A percentile compares a stretch with the other conserved stretches of the same genome.
Conservation (phyloP, 2,888 invertebrate genomes). For the Caenorhabditis parvicauda region DNA sequence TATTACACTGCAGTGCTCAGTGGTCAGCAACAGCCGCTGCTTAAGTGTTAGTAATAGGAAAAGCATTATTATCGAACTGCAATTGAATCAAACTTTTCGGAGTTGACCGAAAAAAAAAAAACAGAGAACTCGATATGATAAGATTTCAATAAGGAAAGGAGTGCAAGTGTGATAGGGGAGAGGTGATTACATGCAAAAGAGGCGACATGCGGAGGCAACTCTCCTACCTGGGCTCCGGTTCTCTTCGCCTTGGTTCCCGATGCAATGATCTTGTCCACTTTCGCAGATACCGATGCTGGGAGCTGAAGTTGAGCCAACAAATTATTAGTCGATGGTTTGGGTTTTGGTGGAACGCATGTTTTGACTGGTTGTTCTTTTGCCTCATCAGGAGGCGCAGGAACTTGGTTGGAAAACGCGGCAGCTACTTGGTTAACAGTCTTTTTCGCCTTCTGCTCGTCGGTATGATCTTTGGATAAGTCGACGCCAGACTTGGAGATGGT, state of each 20-base stretch:
- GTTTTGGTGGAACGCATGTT: slow-evolving; percentile 10
- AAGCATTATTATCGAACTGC: too few relatives aligned
- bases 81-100: too few relatives aligned
- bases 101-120: too few relatives aligned
- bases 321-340: slow-evolving; percentile 26
- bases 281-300: slow-evolving; percentile 56
- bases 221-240: slow-evolving; percentile 20
- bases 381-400: too few relatives aligned
- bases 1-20: too few relatives aligned
- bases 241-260: slow-evolving; percentile 30
- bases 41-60: background rate
- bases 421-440: slow-evolving; percentile 59
- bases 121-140: too few relatives aligned
- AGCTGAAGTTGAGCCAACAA: slow-evolving; percentile 53
- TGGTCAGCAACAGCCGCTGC: too few relatives aligned
- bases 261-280: slow-evolving; percentile 58
- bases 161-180: too few relatives aligned
- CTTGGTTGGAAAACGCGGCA: slow-evolving; percentile 60
- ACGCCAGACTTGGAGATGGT: slow-evolving; percentile 37
- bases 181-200: too few relatives aligned
- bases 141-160: too few relatives aligned
- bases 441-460: slow-evolving; percentile 57
- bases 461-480: slow-evolving; percentile 33
- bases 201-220: too few relatives aligned
- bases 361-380: background rate